Evolutionary conservation across 1,140 invertebrate species (phyloP), one percentile per base, ranked within the genome.

Genomic region (Dolichoris vasculosae): DNA sequence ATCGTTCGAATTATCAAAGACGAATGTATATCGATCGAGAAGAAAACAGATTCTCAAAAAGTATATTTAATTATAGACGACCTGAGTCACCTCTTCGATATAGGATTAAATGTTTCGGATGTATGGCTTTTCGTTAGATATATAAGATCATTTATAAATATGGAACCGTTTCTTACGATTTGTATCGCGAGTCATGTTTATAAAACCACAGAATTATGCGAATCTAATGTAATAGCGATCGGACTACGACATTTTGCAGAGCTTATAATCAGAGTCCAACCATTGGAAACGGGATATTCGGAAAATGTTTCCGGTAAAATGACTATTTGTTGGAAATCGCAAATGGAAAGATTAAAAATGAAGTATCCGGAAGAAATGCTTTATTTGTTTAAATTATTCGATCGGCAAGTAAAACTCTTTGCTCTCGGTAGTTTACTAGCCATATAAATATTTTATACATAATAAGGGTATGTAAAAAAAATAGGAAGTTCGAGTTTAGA

Each of bases 381-480:
- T 73, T 95, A 96, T 90, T 93, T 96, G 32, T 97, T 95, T 87
- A 96, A 96, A 92, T 93, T 96, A 80, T 95, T 94, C 88, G 96
- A 97, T 92, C 94, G 95, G 89, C 95, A 96, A 89, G 94, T 97
- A 15, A 96, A 95, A 90, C 93, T 96, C 69, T 95, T 95, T 90
- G 94, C 69, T 43, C 69, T 23, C n/a, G 69, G 69, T n/a, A 73
- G 40, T 73, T 43, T 73, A 43, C 23, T 1, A 43, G 23, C 38
- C 26, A 73, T 43, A 8, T 73, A n/a, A 73, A 43, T 73, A 73
- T 43, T 43, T 43, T 43, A 9, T 73, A 43, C 26, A 43, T 73
- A 40, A 43, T 26, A 26, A 2, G 55, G 4, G 26, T 59, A 59
- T 26, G 26, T 26, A 59, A 59, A 59, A 59, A n/a, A n/a, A n/a